Base-by-base conservation (phyloP, 2,888 invertebrate genomes). In the Brachynemurus nebulosus region DNA sequence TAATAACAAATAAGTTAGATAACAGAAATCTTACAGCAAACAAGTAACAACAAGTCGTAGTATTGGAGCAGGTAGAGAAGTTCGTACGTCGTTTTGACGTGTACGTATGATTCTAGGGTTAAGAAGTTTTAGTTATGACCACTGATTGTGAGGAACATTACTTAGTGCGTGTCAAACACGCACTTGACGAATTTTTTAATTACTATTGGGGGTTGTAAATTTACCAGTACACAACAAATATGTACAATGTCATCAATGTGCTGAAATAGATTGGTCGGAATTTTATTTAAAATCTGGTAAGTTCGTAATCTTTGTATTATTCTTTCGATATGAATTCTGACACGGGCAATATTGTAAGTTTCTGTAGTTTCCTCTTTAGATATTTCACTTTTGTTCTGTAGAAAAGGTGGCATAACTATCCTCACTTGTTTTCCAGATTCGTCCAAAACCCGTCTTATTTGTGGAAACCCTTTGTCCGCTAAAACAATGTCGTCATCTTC, bases 391-490 rank as follows among this genome's bases (percentile, higher is more conserved):
- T 41, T 37, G 34, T 42, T 34, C 16, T 46, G 36, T 17, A 45
- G 11, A 19, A 46, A 46, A 8, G 45, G 44, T 19, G 46, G 46
- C 46, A 46, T 38, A 39, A 46, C 40, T n/a, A 46, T 34, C 18
- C 8, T 8, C n/a, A 46, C 30, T 40, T 46, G 18, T 40, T 46
- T 45, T 11, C 44, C 44, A 35, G 30, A 42, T 41, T 6, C 12
- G 17, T 45, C 45, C 4, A 45, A 12, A 8, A 37, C 16, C 14
- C 11, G 37, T 30, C 21, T 37, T 7, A 47, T 47, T 21, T 42
- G 30, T 12, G 47, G 45, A 42, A 47, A 47, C 18, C 45, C 47
- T 46, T 47, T 47, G 27, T 47, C 45, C 23, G 45, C 47, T 30
- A 50, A 47, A n/a, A n/a, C n/a, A n/a, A n/a, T n/a, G n/a, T n/a